Evolutionary conservation across 2,113 vertebrate species (phyloP).

Genomic region (Dromiciops gliroides): DNA sequence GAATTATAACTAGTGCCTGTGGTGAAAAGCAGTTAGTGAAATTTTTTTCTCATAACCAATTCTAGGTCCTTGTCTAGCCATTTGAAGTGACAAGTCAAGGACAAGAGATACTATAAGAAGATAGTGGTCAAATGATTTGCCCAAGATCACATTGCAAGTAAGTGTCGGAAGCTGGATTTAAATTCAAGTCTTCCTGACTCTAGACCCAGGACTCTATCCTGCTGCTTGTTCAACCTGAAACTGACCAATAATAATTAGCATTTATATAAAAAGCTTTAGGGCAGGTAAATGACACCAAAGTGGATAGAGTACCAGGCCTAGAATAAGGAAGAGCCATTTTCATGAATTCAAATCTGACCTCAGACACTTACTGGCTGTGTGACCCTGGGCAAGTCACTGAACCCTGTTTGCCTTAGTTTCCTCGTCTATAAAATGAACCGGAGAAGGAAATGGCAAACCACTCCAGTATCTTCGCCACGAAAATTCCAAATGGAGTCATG

Average conservation of each 20-base stretch:
- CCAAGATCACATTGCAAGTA: not conserved
- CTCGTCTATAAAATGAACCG: not conserved
- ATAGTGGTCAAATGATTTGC: not conserved
- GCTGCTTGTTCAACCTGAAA: not conserved
- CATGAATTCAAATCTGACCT: not conserved
- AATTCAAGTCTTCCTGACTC: not conserved
- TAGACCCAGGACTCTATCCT: not conserved
- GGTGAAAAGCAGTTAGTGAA: not conserved
- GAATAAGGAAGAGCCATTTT: not conserved
- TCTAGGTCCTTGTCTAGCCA: not conserved
- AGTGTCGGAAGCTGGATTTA: not conserved
- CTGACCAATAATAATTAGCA: not conserved
- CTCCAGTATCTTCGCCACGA: not conserved
- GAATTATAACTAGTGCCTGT: too few relatives aligned
- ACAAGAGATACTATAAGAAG: too few relatives aligned
- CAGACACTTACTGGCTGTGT: not conserved
- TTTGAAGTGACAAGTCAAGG: not conserved
- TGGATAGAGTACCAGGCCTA: not conserved
- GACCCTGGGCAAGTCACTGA: not conserved
- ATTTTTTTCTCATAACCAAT: not conserved
- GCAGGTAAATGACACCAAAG: not conserved
- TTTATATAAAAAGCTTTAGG: not conserved
- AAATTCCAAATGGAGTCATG: not conserved
- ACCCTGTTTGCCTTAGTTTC: not conserved
- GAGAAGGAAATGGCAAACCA: too few relatives aligned